Base-by-base conservation (phyloP, 2,888 invertebrate species). In the Hecatera dysodea region DNA sequence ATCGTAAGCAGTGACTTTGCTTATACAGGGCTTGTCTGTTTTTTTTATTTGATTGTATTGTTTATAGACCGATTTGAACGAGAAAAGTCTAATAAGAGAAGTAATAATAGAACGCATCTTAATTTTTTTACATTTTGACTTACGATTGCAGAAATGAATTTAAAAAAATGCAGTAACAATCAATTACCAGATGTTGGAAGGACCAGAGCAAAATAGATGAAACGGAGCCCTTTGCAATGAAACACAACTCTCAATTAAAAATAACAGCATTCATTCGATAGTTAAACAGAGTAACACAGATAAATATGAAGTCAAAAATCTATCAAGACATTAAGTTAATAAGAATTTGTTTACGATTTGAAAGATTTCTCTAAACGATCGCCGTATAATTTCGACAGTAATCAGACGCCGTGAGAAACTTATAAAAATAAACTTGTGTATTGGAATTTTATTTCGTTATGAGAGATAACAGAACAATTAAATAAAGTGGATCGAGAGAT, bases 401-500 rank as follows among this genome's bases (percentile, higher is more conserved):
- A 73, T 75, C 60, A 69, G 76, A 62, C 42, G 52, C 71, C 82
- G 83, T 85, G 84, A 77, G 85, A 85, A 83, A 75, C 72, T 63
- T 60, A 39, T 44, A 72, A 80, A 76, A 77, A 76, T 74, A 81
- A 80, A 84, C 81, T 76, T 59, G 79, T 72, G 53, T 76, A 64
- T 80, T 48, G 75, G 70, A 68, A 80, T 83, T 85, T 83, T 81
- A 71, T 83, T 74, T 72, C 27, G 64, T 81, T 78, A 62, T 66
- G 39, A 63, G 60, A 83, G 70, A 75, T 83, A 85, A 75, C 83
- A 75, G 68, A 76, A 79, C 83, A 84, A 83, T 83, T 83, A 79
- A 81, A 79, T 63, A 53, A 75, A 81, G 75, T 82, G 66, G 75
- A 72, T 79, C 75, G 69, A 75, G 75, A 83, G 77, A 84, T 84